Evolutionary conservation across 2,113 vertebrate genomes (phyloP).

Genomic region (Podarcis cretensis): DNA sequence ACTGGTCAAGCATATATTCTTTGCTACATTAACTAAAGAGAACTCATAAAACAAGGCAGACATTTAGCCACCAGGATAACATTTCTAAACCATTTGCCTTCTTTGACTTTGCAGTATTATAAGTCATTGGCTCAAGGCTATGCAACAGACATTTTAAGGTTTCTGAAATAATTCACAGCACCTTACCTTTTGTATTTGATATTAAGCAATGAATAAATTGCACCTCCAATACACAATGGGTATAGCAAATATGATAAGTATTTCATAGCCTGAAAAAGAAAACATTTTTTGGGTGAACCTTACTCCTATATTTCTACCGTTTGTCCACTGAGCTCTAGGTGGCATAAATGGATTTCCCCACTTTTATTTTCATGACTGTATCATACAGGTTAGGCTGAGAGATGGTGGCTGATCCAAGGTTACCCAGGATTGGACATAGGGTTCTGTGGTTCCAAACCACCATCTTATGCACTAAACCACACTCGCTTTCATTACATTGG

Average conservation of each 20-base stretch:
- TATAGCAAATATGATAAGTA: constrained; percentile 93
- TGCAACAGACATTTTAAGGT: background rate
- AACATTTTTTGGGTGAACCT: background rate
- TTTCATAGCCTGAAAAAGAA: constrained; percentile 84
- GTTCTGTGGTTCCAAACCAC: background rate
- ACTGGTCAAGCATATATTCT: background rate
- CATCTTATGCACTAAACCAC: background rate
- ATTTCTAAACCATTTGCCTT: background rate
- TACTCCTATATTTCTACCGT: background rate
- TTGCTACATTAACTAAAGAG: background rate
- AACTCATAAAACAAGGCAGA: background rate
- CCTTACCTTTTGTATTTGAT: constrained; percentile 91
- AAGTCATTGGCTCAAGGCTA: background rate
- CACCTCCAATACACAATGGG: constrained; percentile 91
- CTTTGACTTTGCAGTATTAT: background rate
- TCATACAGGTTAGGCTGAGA: background rate
- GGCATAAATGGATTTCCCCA: background rate
- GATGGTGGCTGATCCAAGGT: background rate
- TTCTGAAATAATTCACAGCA: background rate
- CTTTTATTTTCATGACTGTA: background rate
- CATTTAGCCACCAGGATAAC: background rate
- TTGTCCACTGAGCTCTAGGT: background rate
- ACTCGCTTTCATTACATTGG: background rate
- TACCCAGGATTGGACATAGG: background rate
- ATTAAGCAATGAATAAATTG: constrained; percentile 89